These are phyloP conservation scores for Malurus elegans DNA, from an alignment of 2,113 vertebrate species.

Conservation along the genomic window DNA sequence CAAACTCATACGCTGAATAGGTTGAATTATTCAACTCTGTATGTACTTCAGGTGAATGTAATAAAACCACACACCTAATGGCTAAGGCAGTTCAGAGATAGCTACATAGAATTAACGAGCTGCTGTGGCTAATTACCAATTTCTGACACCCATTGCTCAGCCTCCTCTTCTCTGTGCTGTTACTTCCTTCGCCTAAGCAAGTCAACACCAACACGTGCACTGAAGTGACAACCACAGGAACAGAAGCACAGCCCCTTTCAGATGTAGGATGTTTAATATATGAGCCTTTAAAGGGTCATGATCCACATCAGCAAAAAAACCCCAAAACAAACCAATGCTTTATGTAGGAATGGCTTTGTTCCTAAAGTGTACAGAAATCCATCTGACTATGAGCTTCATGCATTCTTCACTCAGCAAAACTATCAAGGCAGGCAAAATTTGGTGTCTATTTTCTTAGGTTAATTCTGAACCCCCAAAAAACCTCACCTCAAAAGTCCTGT, in stretches of 20 bases:
- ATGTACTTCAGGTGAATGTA: not conserved
- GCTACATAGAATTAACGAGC: not conserved
- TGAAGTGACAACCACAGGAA: not conserved
- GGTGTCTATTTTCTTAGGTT: not conserved
- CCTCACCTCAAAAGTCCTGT: accelerated
- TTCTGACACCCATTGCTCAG: not conserved
- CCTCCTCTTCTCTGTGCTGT: not conserved
- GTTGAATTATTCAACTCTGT: not conserved
- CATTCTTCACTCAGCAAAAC: not conserved
- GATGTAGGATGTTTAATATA: not conserved
- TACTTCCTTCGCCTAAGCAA: not conserved
- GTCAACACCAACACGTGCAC: not conserved
- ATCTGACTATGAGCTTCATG: not conserved
- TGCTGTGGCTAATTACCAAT: not conserved
- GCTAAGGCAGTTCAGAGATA: not conserved
- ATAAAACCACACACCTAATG: not conserved
- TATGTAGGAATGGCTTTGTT: not conserved
- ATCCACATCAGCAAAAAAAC: not conserved
- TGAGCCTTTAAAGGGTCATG: not conserved
- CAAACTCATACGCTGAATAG: not conserved
- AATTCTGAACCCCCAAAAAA: not conserved
- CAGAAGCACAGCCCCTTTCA: not conserved
- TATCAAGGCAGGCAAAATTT: not conserved
- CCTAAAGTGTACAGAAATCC: not conserved
- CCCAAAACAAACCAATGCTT: not conserved